phyloP scores from a whole-genome alignment of 2,113 vertebrate species.

The Poecile atricapillus region DNA sequence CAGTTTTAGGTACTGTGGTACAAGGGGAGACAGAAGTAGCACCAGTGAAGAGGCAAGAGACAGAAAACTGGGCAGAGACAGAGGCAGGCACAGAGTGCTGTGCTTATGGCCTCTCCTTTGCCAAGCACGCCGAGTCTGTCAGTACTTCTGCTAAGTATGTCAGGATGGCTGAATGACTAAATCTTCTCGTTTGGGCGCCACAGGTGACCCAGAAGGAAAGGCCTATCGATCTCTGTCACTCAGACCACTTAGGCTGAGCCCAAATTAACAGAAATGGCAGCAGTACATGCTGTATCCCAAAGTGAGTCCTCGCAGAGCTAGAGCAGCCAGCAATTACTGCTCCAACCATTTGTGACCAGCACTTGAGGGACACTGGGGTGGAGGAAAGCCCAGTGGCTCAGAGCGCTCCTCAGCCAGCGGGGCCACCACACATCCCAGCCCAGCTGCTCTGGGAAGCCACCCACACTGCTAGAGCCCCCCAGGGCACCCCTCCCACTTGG shows the following conservation, averaged over 20 bases:
- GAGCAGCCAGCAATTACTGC: background rate
- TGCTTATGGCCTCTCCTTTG: background rate
- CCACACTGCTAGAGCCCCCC: background rate
- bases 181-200: background rate
- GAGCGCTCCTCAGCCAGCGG: background rate
- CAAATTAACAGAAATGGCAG: background rate
- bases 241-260: background rate
- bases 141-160: background rate
- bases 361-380: fast-evolving
- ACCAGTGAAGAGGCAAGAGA: background rate
- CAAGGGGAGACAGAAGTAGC: background rate
- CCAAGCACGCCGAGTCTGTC: fast-evolving
- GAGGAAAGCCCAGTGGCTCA: background rate
- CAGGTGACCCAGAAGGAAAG: background rate
- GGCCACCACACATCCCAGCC: background rate
- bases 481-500: fast-evolving
- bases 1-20: background rate
- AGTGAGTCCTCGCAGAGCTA: fast-evolving
- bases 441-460: background rate
- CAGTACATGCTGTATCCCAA: background rate
- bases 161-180: background rate
- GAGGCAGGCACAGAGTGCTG: background rate
- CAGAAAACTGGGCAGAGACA: fast-evolving
- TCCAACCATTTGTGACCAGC: background rate
- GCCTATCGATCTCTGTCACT: fast-evolving